These are phyloP conservation scores for Notolabrus celidotus DNA, from an alignment of 2,797 vertebrate species.

Conservation along the genomic window DNA sequence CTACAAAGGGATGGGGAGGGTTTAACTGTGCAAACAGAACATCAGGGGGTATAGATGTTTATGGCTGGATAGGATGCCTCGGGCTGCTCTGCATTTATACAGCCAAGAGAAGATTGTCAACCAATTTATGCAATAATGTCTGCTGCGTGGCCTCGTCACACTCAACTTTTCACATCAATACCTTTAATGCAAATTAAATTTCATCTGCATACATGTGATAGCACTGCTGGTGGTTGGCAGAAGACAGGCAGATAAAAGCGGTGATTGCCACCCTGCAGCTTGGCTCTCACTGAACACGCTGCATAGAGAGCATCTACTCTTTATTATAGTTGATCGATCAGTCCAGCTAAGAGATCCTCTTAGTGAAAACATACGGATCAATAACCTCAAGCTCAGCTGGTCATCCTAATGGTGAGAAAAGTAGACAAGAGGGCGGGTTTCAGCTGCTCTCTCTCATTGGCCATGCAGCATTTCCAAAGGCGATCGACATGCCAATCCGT, in stretches of 20 bases:
- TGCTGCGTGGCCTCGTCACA: constrained; percentile 18
- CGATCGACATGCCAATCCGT: constrained; percentile 74
- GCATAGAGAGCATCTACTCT: constrained; percentile 66
- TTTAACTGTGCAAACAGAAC: constrained; percentile 40
- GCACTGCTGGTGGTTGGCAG: not conserved
- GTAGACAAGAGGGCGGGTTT: constrained; percentile 43
- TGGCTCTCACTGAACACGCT: constrained; percentile 53
- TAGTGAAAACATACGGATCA: constrained; percentile 80
- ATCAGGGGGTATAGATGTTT: constrained; percentile 32
- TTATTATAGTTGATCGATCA: constrained; percentile 71
- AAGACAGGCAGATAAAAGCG: constrained; percentile 41
- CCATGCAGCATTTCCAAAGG: constrained; percentile 55
- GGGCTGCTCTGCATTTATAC: constrained; percentile 8
- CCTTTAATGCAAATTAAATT: constrained; percentile 37
- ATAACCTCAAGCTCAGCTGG: constrained; percentile 66
- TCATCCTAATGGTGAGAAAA: constrained; percentile 51
- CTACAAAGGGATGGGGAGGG: not conserved
- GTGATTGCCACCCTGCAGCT: constrained; percentile 49
- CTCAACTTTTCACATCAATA: constrained; percentile 15
- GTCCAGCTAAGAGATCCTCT: constrained; percentile 66
- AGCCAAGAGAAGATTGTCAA: constrained; percentile 22
- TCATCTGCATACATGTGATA: constrained; percentile 7
- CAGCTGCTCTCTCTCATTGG: constrained; percentile 56
- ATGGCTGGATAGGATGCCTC: constrained; percentile 25
- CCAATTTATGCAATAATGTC: constrained; percentile 37